phyloP scores from a whole-genome alignment of 2,888 invertebrate species.

The Arge pagana region DNA sequence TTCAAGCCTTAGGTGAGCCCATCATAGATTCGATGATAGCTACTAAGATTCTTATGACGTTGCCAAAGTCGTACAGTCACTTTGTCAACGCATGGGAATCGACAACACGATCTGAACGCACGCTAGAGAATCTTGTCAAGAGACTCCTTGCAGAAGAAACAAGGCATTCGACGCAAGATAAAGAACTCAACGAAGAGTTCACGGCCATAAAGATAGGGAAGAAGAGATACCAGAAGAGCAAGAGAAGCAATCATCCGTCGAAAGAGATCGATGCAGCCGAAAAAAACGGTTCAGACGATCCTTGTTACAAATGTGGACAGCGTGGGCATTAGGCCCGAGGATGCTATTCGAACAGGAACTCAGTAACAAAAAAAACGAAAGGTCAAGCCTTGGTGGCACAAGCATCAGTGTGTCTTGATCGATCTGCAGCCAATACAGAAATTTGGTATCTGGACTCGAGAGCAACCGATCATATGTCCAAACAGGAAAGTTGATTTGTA shows the following conservation, averaged over 20 bases:
- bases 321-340: slow-evolving; percentile 30
- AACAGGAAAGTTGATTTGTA: slow-evolving; percentile 29
- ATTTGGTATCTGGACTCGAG: slow-evolving; percentile 31
- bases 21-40: slow-evolving; percentile 22
- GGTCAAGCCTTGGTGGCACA: slow-evolving; percentile 25
- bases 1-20: slow-evolving; percentile 24
- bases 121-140: slow-evolving; percentile 13
- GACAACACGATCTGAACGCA: slow-evolving; percentile 8
- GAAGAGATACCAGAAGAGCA: neutral
- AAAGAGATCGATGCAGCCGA: neutral
- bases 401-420: slow-evolving; percentile 15
- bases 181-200: neutral
- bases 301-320: slow-evolving; percentile 29
- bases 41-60: slow-evolving; percentile 26
- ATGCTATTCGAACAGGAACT: slow-evolving; percentile 14
- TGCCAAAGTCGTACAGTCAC: slow-evolving; percentile 22
- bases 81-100: slow-evolving; percentile 26
- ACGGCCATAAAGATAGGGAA: neutral
- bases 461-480: slow-evolving; percentile 33
- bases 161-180: neutral
- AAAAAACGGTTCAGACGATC: neutral
- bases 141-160: slow-evolving; percentile 23
- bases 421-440: slow-evolving; percentile 1
- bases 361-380: neutral
- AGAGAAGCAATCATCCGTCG: neutral